Conservation (phyloP, 30 jellyfish, hydroid and myxozoan genomes). For the Aurelia aurita region DNA sequence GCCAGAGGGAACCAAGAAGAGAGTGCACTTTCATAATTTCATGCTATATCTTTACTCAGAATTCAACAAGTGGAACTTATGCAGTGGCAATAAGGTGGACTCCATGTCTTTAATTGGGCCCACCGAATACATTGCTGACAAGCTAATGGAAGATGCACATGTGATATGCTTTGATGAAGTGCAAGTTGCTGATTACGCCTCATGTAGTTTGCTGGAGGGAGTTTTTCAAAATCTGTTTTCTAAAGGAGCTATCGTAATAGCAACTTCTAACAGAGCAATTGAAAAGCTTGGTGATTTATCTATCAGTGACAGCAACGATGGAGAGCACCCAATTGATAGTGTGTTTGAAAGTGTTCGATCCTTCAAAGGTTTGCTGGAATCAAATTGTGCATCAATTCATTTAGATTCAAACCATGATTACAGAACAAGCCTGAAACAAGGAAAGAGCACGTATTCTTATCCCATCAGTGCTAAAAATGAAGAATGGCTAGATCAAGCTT, state of each 20-base stretch:
- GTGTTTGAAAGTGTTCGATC: conserved; percentile 57
- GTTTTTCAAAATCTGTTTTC: conserved; percentile 64
- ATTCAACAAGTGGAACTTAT: conserved; percentile 84
- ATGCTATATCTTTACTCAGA: conserved; percentile 82
- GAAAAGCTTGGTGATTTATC: conserved; percentile 73
- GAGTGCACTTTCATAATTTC: conserved; percentile 88
- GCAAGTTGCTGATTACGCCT: conserved; percentile 80
- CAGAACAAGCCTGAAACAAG: conserved; percentile 68
- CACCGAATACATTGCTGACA: conserved; percentile 79
- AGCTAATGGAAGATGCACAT: conserved; percentile 75
- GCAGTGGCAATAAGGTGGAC: conserved; percentile 41
- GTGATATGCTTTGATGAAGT: conserved; percentile 89
- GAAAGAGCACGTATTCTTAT: conserved; percentile 55
- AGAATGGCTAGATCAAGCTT: conserved; percentile 70
- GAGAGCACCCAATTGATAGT: conserved; percentile 64
- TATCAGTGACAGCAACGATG: conserved; percentile 63
- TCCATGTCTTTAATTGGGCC: conserved; percentile 45
- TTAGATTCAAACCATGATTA: conserved; percentile 74
- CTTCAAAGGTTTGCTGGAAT: conserved; percentile 50
- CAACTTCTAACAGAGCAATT: conserved; percentile 86
- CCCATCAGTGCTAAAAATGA: conserved; percentile 56
- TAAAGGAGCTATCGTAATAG: conserved; percentile 89
- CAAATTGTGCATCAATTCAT: conserved; percentile 56
- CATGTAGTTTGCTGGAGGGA: conserved; percentile 72
- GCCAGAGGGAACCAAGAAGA: conserved; percentile 65